Base-by-base conservation (phyloP, 2,113 vertebrate species). In the Motacilla tschutschensis region DNA sequence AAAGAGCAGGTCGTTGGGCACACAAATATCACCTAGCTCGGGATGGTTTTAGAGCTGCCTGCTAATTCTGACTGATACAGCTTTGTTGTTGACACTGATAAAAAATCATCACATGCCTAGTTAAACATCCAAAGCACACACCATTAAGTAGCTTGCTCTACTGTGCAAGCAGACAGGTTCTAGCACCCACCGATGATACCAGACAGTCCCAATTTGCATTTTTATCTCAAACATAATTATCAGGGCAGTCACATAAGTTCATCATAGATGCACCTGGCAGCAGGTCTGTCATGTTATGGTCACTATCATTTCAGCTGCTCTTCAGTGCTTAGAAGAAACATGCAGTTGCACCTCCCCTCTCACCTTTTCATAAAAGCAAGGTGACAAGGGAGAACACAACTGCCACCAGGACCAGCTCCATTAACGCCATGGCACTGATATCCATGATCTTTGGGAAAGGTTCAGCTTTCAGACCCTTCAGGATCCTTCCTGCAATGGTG, bases 81-180 rank as follows among this genome's bases (percentile, higher is more conserved):
- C 43, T 87, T 70, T 26, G 4, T 69, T 87, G 19, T n/a, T 84
- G 62, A 25, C 25, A 24, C 19, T 36, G 36, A 11, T 63, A 48
- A 87, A 90, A 87, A 87, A 83, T 71, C 72, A 46, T 51, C 36
- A 55, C 44, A 73, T 6, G 21, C 84, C 64, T 88, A 55, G 60
- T 93, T 92, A 83, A 92, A 63, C 64, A 77, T 21, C 63, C 76
- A 60, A 88, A 89, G 64, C 15, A 70, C 48, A 74, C 76, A 70
- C 9, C 63, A 50, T 60, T 57, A 78, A 72, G 33, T 47, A 72
- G 12, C 48, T 70, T 75, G 65, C 46, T 84, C n/a, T 36, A 55
- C n/a, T 74, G 53, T 47, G 38, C 44, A 79, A 48, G 40, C 41
- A 66, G 33, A 48, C 22, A 67, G 17, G 48, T 78, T 78, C 50